These are phyloP conservation scores for Aricia agestis DNA, from an alignment of 1,140 invertebrate species.

Conservation along the genomic window DNA sequence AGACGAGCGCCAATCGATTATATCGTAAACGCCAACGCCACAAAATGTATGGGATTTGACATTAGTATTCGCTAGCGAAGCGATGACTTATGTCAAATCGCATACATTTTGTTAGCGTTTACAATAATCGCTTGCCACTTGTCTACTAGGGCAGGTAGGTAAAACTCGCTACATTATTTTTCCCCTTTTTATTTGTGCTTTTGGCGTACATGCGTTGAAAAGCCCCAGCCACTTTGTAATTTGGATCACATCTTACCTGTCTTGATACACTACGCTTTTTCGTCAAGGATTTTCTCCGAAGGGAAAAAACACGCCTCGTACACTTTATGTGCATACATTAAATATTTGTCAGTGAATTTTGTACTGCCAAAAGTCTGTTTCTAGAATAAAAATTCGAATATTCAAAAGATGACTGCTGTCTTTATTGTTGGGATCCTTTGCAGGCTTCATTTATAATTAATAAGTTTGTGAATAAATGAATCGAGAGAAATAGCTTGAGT, in stretches of 20 bases:
- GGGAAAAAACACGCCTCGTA: neutral
- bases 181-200: too few species aligned
- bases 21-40: too few species aligned
- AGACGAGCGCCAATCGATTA: too few species aligned
- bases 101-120: too few species aligned
- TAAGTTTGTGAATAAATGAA: slow-evolving; percentile 1
- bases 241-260: neutral
- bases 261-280: neutral
- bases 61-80: too few species aligned
- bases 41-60: too few species aligned
- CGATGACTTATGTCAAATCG: too few species aligned
- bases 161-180: too few species aligned
- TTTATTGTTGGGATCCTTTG: slow-evolving; percentile 2
- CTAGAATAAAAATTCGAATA: slow-evolving; percentile 8
- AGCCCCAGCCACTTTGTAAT: neutral
- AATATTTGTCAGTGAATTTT: neutral
- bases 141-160: too few species aligned
- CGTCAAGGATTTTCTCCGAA: neutral
- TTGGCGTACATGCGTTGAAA: too few species aligned
- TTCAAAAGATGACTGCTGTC: slow-evolving; percentile 9
- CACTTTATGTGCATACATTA: slow-evolving; percentile 11
- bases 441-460: neutral
- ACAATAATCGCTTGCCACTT: too few species aligned
- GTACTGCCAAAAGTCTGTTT: neutral
- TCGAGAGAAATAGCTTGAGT: neutral